Base-by-base conservation (phyloP, 2,888 invertebrate genomes). In the Anticlea derivata region DNA sequence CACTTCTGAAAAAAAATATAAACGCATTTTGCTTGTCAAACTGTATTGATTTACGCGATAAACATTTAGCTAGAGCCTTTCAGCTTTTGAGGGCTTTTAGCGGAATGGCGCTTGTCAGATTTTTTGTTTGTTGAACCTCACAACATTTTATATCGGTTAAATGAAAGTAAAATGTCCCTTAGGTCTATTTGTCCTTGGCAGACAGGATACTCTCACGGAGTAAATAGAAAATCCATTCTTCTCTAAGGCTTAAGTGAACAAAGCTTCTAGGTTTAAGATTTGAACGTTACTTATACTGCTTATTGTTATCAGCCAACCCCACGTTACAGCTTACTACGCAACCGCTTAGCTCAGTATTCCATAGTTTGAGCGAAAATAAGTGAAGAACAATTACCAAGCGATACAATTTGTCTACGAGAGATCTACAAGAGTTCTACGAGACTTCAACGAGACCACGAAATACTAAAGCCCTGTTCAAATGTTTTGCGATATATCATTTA, bases 221-320 rank as follows among this genome's bases (percentile, higher is more conserved):
- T 39, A 39, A 39, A 44, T 23, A 40, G 35, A 29, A 48, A 39
- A 34, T 39, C 38, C 39, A 45, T 45, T 45, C 44, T 45, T 39
- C 38, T 29, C 23, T 5, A 11, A 27, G 39, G 38, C 34, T 45
- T 27, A 34, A 39, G 39, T 45, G 50, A 50, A 50, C 50, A 50
- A 45, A 39, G 33, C 38, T 33, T 10, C 33, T 29, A 17, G 17
- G 17, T 17, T 12, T 37, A 34, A 50, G 44, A 44, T 45, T 27
- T 8, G 34, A 50, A 34, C 34, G 39, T 45, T 50, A 50, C 50
- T 39, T 45, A 34, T 38, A 45, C 50, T 50, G 38, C 44, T 47
- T 44, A 44, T 44, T 50, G 50, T 44, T 50, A 50, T 39, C 50
- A 50, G 22, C 45, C 39, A 39, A 31, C 17, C 17, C 33, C 39